Conservation (phyloP, 2,888 invertebrate species). For the Caenorhabditis virilis region DNA sequence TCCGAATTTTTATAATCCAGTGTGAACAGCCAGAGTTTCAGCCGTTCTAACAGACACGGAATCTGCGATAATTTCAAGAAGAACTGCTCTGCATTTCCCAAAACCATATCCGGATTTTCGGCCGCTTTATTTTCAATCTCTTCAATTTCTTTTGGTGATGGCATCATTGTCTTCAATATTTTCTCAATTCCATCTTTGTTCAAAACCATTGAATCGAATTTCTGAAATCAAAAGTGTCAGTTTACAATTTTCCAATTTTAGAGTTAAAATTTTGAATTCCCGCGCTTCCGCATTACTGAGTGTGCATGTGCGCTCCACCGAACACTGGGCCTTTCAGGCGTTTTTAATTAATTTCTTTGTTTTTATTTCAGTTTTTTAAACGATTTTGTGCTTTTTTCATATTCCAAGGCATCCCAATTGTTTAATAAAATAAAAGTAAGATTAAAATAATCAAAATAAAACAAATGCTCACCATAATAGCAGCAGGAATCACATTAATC, state of each 20-base stretch:
- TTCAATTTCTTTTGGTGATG: constrained; percentile 76
- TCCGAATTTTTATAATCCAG: constrained; percentile 96
- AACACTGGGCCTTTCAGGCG: no score
- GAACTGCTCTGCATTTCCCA: constrained; percentile 92
- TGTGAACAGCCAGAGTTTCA: constrained; percentile 95
- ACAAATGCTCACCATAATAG: constrained; percentile 72
- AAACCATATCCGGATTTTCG: constrained; percentile 82
- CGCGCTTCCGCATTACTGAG: no score
- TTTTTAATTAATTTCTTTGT: no score
- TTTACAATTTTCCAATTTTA: no score
- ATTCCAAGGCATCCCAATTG: no score
- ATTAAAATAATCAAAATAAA: no score
- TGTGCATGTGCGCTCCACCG: no score
- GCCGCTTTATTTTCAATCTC: constrained; percentile 71
- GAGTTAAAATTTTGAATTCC: background rate
- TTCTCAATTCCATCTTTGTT: constrained; percentile 85
- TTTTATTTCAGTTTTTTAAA: no score
- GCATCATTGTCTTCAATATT: constrained; percentile 90
- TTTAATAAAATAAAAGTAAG: no score
- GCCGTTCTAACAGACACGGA: constrained; percentile 86
- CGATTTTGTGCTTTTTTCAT: no score
- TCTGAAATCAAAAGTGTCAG: constrained; percentile 77
- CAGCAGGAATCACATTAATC: constrained; percentile 95
- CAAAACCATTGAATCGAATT: constrained; percentile 98
- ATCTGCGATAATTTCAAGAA: constrained; percentile 93